phyloP scores from a whole-genome alignment of 2,888 invertebrate genomes.

The Agrotis clavis region DNA sequence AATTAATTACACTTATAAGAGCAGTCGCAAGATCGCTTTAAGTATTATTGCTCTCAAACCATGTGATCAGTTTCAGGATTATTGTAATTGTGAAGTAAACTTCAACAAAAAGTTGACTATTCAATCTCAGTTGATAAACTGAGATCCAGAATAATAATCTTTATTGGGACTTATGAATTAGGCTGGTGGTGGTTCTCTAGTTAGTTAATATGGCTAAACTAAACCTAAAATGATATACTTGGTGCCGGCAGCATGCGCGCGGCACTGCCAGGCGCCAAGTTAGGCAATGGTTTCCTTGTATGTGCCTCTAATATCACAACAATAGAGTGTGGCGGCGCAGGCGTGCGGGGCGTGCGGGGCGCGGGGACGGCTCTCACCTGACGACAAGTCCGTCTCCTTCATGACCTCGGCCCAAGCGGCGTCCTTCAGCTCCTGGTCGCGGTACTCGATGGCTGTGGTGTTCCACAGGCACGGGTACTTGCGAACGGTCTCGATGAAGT shows the following conservation, averaged over 20 bases:
- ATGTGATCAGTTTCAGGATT: no score
- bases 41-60: no score
- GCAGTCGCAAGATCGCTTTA: no score
- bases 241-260: not conserved
- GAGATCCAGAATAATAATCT: no score
- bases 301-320: slow-evolving; percentile 19
- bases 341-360: slow-evolving; percentile 7
- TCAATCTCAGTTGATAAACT: no score
- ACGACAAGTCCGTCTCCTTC: slow-evolving; percentile 86
- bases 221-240: no score
- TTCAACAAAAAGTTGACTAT: no score
- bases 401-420: slow-evolving; percentile 88
- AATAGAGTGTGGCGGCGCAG: slow-evolving; percentile 27
- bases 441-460: slow-evolving; percentile 87
- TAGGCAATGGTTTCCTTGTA: slow-evolving; percentile 23
- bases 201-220: no score
- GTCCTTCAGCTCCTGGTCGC: slow-evolving; percentile 89
- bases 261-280: not conserved
- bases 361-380: slow-evolving; percentile 87
- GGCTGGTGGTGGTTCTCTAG: no score
- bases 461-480: slow-evolving; percentile 89
- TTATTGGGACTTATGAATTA: no score
- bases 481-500: slow-evolving; percentile 86
- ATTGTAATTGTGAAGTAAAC: no score
- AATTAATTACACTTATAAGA: no score